These are phyloP conservation scores for Eurystomus gularis DNA, from an alignment of 2,113 vertebrate species.

Conservation along the genomic window DNA sequence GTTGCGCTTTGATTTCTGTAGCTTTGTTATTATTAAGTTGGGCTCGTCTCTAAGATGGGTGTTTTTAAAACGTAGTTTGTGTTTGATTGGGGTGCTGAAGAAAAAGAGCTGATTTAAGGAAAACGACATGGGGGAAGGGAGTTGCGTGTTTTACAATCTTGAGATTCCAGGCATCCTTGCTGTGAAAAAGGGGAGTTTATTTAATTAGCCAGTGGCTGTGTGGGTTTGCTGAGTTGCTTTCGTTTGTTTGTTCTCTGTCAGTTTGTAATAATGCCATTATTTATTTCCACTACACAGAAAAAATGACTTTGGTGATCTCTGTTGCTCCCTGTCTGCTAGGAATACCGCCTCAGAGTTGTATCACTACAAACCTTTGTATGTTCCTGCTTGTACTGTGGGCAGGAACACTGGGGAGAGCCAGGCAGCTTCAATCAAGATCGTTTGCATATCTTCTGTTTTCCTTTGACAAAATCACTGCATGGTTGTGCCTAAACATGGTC, in stretches of 20 bases:
- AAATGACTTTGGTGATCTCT: neutral
- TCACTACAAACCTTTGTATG: neutral
- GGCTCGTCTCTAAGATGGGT: neutral
- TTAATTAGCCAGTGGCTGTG: constrained; percentile 32
- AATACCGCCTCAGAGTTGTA: neutral
- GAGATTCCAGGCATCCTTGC: constrained; percentile 24
- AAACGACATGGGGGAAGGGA: neutral
- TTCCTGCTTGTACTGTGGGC: neutral
- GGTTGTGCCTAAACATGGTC: rapidly evolving
- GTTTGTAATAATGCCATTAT: neutral
- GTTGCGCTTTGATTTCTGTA: neutral
- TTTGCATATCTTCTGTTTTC: neutral
- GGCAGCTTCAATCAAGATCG: neutral
- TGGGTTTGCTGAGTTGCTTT: constrained; percentile 30
- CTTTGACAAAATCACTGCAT: neutral
- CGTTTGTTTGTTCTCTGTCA: constrained; percentile 11
- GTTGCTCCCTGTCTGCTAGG: neutral
- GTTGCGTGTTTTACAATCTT: neutral
- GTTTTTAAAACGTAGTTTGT: neutral
- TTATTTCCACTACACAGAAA: neutral
- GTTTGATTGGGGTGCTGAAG: neutral
- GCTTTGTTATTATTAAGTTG: neutral
- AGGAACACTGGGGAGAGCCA: neutral
- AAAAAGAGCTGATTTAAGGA: constrained; percentile 17
- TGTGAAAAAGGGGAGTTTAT: neutral